Evolutionary conservation across 2,113 vertebrate species (phyloP).

Genomic region (Empidonax alnorum): DNA sequence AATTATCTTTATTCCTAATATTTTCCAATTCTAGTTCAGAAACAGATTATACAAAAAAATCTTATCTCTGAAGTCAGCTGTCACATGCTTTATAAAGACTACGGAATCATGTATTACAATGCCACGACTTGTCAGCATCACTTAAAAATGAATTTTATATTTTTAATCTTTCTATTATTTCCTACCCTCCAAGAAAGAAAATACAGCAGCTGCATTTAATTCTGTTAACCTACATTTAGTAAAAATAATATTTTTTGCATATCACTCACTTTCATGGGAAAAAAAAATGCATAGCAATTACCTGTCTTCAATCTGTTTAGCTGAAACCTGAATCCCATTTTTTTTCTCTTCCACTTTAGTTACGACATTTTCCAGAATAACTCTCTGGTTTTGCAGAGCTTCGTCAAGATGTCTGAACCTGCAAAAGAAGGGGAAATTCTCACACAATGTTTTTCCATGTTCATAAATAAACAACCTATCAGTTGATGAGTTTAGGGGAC

Average conservation of each 20-base stretch:
- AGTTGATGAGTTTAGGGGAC: background rate
- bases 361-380: constrained; percentile 79
- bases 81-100: background rate
- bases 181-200: background rate
- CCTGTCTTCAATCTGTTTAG: constrained; percentile 84
- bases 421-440: background rate
- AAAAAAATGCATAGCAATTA: constrained; percentile 21
- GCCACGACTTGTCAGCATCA: background rate
- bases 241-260: background rate
- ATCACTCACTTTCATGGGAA: background rate
- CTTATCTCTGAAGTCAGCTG: background rate
- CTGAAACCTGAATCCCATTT: constrained; percentile 75
- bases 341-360: constrained; percentile 82
- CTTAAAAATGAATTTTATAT: background rate
- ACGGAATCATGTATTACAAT: background rate
- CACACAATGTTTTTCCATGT: rapidly evolving
- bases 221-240: background rate
- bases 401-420: constrained; percentile 81
- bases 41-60: background rate
- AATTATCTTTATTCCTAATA: background rate
- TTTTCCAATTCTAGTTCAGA: background rate
- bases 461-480: background rate
- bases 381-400: constrained; percentile 79
- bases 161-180: constrained; percentile 3
- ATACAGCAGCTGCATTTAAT: background rate